Base-by-base conservation (phyloP, 2,113 vertebrate genomes). In the Tenrec ecaudatus region DNA sequence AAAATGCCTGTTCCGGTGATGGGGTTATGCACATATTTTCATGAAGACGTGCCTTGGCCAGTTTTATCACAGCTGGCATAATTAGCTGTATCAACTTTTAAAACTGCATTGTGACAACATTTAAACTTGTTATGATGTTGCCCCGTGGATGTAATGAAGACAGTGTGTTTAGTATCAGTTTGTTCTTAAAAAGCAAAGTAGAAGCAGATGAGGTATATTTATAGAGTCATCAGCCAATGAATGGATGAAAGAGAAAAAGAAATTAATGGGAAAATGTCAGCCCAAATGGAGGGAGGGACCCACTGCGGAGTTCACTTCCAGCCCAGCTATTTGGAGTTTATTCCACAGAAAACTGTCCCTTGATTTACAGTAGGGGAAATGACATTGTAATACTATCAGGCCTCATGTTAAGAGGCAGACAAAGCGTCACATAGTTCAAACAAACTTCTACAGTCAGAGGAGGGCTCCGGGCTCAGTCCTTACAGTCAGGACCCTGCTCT, bases 181-280 rank as follows among this genome's bases (percentile, higher is more conserved):
- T 98, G 97, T 98, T 97, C 98, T 98, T 98, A 97, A 98, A 98
- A 97, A 97, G 97, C 97, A 98, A 98, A 98, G 97, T 98, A 98
- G 98, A 98, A 98, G 97, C 98, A 98, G 98, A 98, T 98, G 98
- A 98, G 97, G 93, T 93, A 84, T 98, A 98, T 98, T 98, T 98
- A 98, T 98, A 98, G 97, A 97, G 88, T 97, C 97, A 98, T 98
- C 98, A 98, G 96, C 97, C 98, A 98, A 98, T 97, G 97, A 97
- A 97, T 97, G 98, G 97, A 98, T 98, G 97, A 98, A 98, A 98
- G 95, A 82, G 89, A 96, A 97, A 97, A 97, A 98, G 57, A 97
- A 98, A 98, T 98, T 97, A 98, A 98, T 98, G 96, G 96, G 97
- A 89, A 98, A 98, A 98, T 97, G 94, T 98, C 97, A 98, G 97